Percentiles rank a stretch among this genome's conserved stretches.
Conservation (phyloP, 2,888 invertebrate species). For the Allophyes oxyacanthae region DNA sequence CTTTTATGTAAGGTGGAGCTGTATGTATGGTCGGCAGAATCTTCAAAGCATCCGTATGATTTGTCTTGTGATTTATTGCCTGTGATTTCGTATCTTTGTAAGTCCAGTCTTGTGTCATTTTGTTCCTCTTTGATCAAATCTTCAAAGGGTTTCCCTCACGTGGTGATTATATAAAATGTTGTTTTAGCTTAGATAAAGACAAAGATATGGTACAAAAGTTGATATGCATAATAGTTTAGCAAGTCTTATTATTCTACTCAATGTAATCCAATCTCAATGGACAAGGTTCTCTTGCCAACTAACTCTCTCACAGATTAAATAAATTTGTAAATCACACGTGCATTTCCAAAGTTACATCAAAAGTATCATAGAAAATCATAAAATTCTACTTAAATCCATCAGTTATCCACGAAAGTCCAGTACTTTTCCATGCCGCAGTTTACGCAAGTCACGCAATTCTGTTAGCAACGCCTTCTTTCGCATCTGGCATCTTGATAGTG, state of each 20-base stretch:
- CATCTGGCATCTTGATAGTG: slow-evolving; percentile 41
- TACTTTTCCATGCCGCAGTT: slow-evolving; percentile 43
- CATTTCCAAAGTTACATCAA: slow-evolving; percentile 9
- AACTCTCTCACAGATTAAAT: no score
- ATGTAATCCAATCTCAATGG: no score
- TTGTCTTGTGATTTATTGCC: slow-evolving; percentile 13
- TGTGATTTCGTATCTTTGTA: slow-evolving; percentile 9
- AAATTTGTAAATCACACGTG: no score
- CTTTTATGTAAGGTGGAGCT: slow-evolving; percentile 19
- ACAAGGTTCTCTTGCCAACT: no score
- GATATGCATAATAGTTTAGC: no score
- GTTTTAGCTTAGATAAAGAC: no score
- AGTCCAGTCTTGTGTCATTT: slow-evolving; percentile 1
- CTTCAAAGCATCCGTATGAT: slow-evolving; percentile 18
- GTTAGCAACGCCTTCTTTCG: slow-evolving; percentile 30
- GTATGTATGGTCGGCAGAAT: slow-evolving; percentile 9
- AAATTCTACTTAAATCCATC: slow-evolving; percentile 13
- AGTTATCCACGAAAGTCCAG: slow-evolving; percentile 6
- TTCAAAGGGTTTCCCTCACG: no score
- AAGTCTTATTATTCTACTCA: no score
- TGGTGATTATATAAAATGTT: no score
- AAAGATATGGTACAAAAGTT: no score
- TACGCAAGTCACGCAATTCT: slow-evolving; percentile 46
- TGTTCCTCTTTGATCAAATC: not conserved
- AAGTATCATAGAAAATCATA: slow-evolving; percentile 9